These are phyloP conservation scores for Agrypnia vestita DNA, from an alignment of 1,140 invertebrate genomes.

Conservation along the genomic window DNA sequence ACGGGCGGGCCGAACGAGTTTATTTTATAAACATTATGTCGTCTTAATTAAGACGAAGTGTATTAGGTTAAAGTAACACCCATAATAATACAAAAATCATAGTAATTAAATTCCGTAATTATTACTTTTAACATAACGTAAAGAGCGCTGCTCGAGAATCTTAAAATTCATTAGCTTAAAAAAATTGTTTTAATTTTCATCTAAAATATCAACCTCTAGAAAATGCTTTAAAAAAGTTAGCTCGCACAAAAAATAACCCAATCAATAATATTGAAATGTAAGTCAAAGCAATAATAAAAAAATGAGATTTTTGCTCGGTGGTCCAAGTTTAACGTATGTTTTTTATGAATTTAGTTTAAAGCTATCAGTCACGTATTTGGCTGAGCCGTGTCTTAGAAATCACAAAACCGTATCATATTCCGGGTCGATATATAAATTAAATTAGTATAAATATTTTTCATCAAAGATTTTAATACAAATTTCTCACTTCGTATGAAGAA, in stretches of 20 bases:
- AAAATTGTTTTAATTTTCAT: slow-evolving; percentile 11
- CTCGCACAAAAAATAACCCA: not conserved
- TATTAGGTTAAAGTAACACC: slow-evolving; percentile 50
- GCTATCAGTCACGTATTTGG: slow-evolving; percentile 32
- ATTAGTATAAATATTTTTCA: slow-evolving; percentile 58
- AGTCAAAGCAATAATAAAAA: not conserved
- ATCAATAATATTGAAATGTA: not conserved
- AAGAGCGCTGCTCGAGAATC: slow-evolving; percentile 51
- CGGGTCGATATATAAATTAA: slow-evolving; percentile 55
- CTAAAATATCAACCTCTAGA: not conserved
- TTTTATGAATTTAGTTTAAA: not conserved
- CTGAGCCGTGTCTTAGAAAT: slow-evolving; percentile 36
- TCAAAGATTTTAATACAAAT: slow-evolving; percentile 50
- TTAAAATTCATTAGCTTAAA: slow-evolving; percentile 47
- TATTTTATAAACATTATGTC: slow-evolving; percentile 47
- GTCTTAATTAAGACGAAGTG: slow-evolving; percentile 53
- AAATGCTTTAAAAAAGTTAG: not conserved
- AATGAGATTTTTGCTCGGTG: not conserved
- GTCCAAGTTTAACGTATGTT: not conserved
- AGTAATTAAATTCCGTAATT: slow-evolving; percentile 59
- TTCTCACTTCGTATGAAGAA: slow-evolving; percentile 54
- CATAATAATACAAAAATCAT: slow-evolving; percentile 57
- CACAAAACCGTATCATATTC: slow-evolving; percentile 52
- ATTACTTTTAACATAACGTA: slow-evolving; percentile 51
- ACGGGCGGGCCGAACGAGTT: slow-evolving; percentile 23